Conservation (phyloP, 2,113 vertebrate species). For the Circaetus cinerascens region DNA sequence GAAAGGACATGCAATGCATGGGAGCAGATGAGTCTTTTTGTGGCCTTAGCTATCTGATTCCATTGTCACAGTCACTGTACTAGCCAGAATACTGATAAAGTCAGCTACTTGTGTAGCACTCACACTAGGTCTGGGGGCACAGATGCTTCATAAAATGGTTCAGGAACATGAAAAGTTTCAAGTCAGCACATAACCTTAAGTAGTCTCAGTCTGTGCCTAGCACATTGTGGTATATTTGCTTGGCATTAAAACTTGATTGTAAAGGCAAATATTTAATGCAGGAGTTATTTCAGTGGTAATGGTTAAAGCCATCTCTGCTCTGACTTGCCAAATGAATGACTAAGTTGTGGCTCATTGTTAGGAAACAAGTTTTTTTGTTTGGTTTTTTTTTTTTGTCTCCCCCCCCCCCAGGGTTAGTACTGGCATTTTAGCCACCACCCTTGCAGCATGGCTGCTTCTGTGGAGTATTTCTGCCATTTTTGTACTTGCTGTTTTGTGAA, state of each 20-base stretch:
- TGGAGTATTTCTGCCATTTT: not conserved
- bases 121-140: not conserved
- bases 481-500: not conserved
- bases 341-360: not conserved
- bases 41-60: not conserved
- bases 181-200: not conserved
- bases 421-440: not conserved
- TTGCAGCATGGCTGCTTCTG: not conserved
- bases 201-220: not conserved
- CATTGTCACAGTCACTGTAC: not conserved
- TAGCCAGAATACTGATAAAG: not conserved
- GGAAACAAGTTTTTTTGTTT: not conserved
- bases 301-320: not conserved
- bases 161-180: not conserved
- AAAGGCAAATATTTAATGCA: not conserved
- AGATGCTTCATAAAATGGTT: not conserved
- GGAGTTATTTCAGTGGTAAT: not conserved
- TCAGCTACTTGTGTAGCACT: not conserved
- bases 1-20: fast-evolving
- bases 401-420: not conserved
- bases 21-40: not conserved
- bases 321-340: not conserved
- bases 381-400: too few relatives aligned
- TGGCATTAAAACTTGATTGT: not conserved
- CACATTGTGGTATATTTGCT: not conserved